Evolutionary conservation across 2,797 vertebrate species (phyloP), one percentile per base, ranked within the genome.

Genomic region (Pangasius larnaudii): DNA sequence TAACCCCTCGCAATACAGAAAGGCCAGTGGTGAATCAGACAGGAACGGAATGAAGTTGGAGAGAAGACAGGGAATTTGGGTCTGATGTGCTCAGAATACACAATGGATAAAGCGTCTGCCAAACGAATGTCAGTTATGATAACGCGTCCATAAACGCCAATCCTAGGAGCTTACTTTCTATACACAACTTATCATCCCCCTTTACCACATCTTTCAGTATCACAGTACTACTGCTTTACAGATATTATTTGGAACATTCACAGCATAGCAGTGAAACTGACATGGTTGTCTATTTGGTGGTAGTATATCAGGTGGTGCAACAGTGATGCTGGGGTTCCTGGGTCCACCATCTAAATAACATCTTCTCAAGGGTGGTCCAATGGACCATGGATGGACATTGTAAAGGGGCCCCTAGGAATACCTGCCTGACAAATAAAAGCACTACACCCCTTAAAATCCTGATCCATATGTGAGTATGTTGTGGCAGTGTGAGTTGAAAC

Each of bases 1-100:
- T 53, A 63, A 67, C 39, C 67, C 46, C 42, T 36, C 18, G 2
- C n/a, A 59, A 56, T 72, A 36, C 51, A 85, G n/a, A 51, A 80
- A 71, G 30, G 61, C 72, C 84, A 81, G 49, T 36, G 59, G 71
- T 86, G 80, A 69, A 84, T n/a, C 78, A 49, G 11, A 67, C 27
- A 24, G 36, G 61, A 71, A 71, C 84, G 80, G 61, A 69, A 84
- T 74, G 80, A 82, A 63, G 65, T 51, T 10, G 46, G 58, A 67
- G 80, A 77, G 71, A 27, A 30, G 59, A 67, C 49, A 78, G 46
- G 79, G 39, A 74, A 36, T 61, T 56, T 33, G 11, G 3, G 27
- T 33, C 51, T 10, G 51, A 61, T 61, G 79, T 51, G 42, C 61
- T 51, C 33, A 10, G 30, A 84, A 84, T 71, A 71, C 82, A 84